These are phyloP conservation scores for Heterodera schachtii DNA, from an alignment of 1,140 invertebrate species.

Conservation along the genomic window DNA sequence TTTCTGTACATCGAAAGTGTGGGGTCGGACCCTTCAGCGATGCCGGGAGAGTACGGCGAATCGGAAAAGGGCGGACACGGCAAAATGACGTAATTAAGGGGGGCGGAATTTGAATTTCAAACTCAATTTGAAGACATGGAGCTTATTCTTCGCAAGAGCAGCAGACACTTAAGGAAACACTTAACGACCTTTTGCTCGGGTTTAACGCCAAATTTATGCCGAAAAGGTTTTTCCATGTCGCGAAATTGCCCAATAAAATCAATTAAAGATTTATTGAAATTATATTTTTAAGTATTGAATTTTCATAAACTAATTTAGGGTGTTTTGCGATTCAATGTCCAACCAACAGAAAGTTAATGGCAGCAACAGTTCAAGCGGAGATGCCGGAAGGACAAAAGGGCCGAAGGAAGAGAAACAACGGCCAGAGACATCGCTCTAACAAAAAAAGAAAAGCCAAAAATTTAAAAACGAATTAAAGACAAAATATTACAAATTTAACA, in stretches of 20 bases:
- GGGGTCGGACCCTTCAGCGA: conserved; percentile 5
- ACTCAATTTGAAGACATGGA: conserved; percentile 15
- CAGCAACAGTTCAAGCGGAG: not conserved
- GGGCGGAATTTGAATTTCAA: conserved; percentile 7
- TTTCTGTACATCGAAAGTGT: conserved; percentile 59
- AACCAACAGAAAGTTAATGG: not conserved
- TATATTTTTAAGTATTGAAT: not conserved
- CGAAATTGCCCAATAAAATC: too few relatives aligned
- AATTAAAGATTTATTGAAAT: not conserved
- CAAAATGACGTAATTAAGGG: conserved; percentile 2
- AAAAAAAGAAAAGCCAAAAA: not conserved
- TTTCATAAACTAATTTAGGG: conserved; percentile 7
- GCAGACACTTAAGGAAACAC: conserved; percentile 39
- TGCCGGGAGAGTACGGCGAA: not conserved
- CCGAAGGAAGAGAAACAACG: conserved; percentile 15
- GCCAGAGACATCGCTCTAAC: conserved; percentile 26
- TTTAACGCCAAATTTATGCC: conserved; percentile 52
- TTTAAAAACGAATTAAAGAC: not conserved
- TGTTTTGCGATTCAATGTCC: conserved; percentile 25
- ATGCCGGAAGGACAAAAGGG: not conserved
- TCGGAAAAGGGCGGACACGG: not conserved
- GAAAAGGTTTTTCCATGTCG: conserved; percentile 33
- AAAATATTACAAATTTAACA: not conserved
- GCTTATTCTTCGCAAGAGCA: conserved; percentile 1
- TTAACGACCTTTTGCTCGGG: conserved; percentile 48